A percentile compares a stretch with the other conserved stretches of the same genome.
These are phyloP conservation scores for Miniopterus natalensis DNA, from an alignment of 2,113 vertebrate species.

Conservation along the genomic window DNA sequence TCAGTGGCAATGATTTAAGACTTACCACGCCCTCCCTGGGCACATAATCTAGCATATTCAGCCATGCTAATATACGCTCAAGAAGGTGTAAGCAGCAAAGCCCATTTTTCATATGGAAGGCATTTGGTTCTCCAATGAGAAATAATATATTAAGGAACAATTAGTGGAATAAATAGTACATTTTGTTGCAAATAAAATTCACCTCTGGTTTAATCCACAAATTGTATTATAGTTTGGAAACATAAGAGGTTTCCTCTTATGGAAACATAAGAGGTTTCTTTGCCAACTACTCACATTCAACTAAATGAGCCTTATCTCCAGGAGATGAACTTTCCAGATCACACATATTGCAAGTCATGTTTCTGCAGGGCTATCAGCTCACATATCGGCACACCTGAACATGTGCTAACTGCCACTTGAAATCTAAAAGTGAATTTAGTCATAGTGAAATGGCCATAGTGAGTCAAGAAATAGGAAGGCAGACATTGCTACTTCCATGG, in stretches of 20 bases:
- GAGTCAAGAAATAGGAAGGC: background rate
- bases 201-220: background rate
- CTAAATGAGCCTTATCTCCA: background rate
- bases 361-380: background rate
- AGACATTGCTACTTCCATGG: background rate
- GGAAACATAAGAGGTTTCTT: background rate
- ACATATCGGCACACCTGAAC: background rate
- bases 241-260: background rate
- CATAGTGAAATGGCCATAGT: background rate
- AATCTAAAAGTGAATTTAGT: background rate
- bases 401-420: background rate
- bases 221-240: background rate
- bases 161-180: background rate
- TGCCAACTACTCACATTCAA: background rate
- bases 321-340: background rate
- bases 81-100: background rate
- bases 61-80: background rate
- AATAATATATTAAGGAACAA: background rate
- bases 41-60: background rate
- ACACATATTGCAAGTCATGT: background rate
- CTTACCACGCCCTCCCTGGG: background rate
- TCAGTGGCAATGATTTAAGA: background rate
- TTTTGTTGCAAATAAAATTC: constrained; percentile 16
- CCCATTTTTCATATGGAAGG: background rate
- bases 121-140: background rate